Conservation (phyloP, 2,113 vertebrate genomes). For the Mustelus asterias region DNA sequence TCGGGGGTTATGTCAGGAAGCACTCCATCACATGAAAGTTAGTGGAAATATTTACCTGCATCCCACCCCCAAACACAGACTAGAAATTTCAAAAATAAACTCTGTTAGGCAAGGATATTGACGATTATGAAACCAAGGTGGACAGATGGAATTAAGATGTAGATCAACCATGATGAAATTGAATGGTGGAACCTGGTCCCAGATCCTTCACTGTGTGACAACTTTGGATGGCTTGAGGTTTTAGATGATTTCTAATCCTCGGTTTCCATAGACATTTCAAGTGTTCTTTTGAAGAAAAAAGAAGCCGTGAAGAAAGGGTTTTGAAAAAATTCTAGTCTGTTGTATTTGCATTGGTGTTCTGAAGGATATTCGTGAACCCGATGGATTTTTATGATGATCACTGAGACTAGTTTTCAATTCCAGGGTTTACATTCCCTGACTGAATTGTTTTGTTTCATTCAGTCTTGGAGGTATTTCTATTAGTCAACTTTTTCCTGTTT, state of each 20-base stretch:
- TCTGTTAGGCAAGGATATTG: no score
- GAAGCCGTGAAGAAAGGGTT: neutral
- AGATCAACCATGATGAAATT: neutral
- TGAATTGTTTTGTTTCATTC: no score
- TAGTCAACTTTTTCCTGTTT: neutral
- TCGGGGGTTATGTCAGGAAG: neutral
- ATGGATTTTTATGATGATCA: no score
- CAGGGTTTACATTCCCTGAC: no score
- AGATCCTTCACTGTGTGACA: neutral
- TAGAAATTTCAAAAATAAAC: no score
- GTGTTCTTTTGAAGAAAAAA: neutral
- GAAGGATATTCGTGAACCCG: no score
- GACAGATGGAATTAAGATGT: neutral
- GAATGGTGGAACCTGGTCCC: neutral
- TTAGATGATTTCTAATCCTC: neutral
- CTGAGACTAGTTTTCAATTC: no score
- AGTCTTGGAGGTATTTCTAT: neutral
- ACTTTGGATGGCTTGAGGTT: neutral
- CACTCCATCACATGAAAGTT: neutral
- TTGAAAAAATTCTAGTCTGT: neutral
- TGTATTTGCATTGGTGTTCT: neutral
- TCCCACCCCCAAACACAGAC: no score
- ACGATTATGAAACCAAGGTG: neutral
- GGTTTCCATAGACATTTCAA: neutral
- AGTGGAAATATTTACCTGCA: no score